Evolutionary conservation across 2,797 vertebrate species (phyloP).

Genomic region (Danio jaintianensis): DNA sequence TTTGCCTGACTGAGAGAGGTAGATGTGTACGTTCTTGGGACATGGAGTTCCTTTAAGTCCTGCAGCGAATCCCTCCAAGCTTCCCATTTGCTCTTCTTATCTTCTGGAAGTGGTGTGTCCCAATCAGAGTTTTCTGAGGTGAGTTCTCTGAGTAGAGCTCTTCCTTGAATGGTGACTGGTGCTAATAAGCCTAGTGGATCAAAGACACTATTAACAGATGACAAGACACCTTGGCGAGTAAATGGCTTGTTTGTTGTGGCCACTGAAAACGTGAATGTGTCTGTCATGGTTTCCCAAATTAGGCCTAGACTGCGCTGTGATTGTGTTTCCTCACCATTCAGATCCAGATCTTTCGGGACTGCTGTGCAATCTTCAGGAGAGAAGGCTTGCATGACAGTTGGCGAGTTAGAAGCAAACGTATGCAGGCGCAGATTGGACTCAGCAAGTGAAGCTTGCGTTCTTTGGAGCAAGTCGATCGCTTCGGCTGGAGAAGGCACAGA

Average conservation of each 20-base stretch:
- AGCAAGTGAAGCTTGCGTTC: not conserved
- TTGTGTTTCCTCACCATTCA: not conserved
- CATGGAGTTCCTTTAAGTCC: not conserved
- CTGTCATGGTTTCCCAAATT: not conserved
- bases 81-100: not conserved
- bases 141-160: slow-evolving; percentile 7
- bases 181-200: not conserved
- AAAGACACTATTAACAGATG: slow-evolving; percentile 5
- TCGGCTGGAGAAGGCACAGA: not conserved
- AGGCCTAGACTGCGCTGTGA: slow-evolving; percentile 26
- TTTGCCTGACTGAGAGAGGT: not conserved
- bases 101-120: not conserved
- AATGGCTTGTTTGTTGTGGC: not conserved
- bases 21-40: not conserved
- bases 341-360: slow-evolving; percentile 2
- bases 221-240: not conserved
- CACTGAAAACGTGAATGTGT: slow-evolving; percentile 4
- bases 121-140: not conserved
- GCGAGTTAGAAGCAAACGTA: slow-evolving; percentile 3
- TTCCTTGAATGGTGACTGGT: slow-evolving; percentile 9
- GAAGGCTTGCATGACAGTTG: not conserved
- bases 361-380: not conserved
- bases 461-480: not conserved
- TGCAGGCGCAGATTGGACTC: not conserved
- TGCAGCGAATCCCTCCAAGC: not conserved